A percentile compares a stretch with the other conserved stretches of the same genome.
phyloP scores from a whole-genome alignment of 2,888 invertebrate species.

The Hypomecis punctinalis region DNA sequence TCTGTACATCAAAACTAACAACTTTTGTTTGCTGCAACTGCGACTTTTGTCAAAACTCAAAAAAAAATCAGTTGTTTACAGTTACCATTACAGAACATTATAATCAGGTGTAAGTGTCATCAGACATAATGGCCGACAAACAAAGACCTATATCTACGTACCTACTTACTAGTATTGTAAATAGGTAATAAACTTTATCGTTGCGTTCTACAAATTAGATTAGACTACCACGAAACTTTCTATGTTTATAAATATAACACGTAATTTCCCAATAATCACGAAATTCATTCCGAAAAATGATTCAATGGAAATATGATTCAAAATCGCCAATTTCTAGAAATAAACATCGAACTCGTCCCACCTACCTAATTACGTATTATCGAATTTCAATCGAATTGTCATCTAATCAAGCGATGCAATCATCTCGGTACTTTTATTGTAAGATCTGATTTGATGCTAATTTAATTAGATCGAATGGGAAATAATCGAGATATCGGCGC shows the following conservation, averaged over 20 bases:
- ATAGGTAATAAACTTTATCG: neutral
- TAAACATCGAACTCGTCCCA: conserved; percentile 18
- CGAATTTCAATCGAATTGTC: conserved; percentile 46
- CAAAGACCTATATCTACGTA: no score
- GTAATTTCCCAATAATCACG: conserved; percentile 16
- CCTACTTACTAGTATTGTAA: neutral
- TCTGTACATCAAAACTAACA: no score
- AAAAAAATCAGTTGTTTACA: no score
- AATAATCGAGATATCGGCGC: conserved; percentile 47
- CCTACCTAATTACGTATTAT: conserved; percentile 41
- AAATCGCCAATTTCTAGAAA: conserved; percentile 33
- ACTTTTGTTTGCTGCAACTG: no score
- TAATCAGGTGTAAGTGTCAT: no score
- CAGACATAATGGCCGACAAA: no score
- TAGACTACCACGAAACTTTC: conserved; percentile 1
- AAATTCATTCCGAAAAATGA: conserved; percentile 6
- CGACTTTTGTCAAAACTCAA: no score
- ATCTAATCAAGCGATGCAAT: conserved; percentile 50
- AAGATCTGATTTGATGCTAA: conserved; percentile 54
- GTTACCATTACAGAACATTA: no score
- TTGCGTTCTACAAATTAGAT: neutral
- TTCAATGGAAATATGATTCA: conserved; percentile 22
- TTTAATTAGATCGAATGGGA: conserved; percentile 58
- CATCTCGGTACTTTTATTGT: conserved; percentile 51
- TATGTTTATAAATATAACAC: neutral